Base-by-base conservation (phyloP, 2,888 invertebrate species). In the Aporophyla lueneburgensis region DNA sequence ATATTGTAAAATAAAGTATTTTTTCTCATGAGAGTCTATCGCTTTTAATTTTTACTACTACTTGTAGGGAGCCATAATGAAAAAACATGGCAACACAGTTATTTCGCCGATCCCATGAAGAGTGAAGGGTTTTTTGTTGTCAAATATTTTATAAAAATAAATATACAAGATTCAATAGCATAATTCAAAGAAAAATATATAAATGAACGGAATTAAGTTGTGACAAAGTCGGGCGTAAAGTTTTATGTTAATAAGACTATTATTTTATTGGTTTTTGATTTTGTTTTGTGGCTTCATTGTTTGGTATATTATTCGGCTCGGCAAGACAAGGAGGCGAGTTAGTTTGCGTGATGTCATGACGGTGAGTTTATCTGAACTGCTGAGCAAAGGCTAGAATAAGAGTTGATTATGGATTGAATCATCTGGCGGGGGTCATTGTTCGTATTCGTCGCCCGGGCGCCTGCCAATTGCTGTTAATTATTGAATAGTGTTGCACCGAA, bases 391-490 rank as follows among this genome's bases (percentile, higher is more conserved):
- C 63, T 58, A 63, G 43, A 74, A 21, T 77, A 65, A 3, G 14
- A 74, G 81, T 79, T 78, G 69, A 78, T 40, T 80, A 72, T 9
- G 59, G 76, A 81, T 83, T 76, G 82, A 83, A 85, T 87, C 86
- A 87, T 86, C 83, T 86, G 81, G 86, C 80, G 81, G 89, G 89
- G 94, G 93, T 94, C 94, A 94, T 92, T 90, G 94, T 89, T 91
- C 94, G 88, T 82, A 80, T 87, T 88, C 87, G 88, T 86, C 85
- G 88, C 83, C 80, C 84, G 86, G 90, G 90, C 88, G 89, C 89
- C 87, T 83, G 85, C 80, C 91, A 93, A 93, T 93, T 93, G 91
- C 85, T 90, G 91, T 91, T 93, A 94, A 94, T 94, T 93, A 91
- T 89, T 89, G 87, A 91, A 89, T 89, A 83, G 79, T 88, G 86